Base-by-base conservation (phyloP, 2,888 invertebrate genomes). In the Syrphus vitripennis region DNA sequence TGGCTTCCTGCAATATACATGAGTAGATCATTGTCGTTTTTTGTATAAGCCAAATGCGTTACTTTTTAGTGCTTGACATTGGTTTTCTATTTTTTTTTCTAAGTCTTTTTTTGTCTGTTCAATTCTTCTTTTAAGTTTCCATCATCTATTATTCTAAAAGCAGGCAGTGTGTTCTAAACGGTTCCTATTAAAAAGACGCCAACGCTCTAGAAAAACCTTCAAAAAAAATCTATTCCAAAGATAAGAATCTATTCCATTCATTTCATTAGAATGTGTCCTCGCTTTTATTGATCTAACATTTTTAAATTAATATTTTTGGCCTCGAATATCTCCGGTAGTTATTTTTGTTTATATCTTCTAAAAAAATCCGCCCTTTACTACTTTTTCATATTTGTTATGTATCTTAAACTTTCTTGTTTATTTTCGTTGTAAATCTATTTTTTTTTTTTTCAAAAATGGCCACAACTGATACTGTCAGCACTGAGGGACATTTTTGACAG, bases 291-390 rank as follows among this genome's bases (percentile, higher is more conserved):
- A 75, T 70, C 34, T 45, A 19, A 67, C 10, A 80, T 55, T 21
- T 45, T 71, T 42, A 19, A 10, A 31, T 31, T n/a, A n/a, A 10
- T 7, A 45, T 37, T 40, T 59, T 48, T 70, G 31, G 48, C 45
- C 71, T 63, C 26, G 40, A 42, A 74, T 69, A 63, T 29, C 45
- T 55, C 55, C 37, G 75, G 75, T 80, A 69, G 74, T 40, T n/a
- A 4, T 40, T 40, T 16, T 40, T n/a, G n/a, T 3, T 9, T 19
- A 19, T 19, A 45, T 14, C 14, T 40, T 4, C n/a, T 5, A 37
- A n/a, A 42, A 37, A 45, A 34, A 34, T 31, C 57, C 34, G 34
- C 55, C 55, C 63, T 24, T 55, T 42, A 40, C 48, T 59, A 50
- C 1, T 48, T 53, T n/a, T 53, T 10, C 12, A 14, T 50, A 19